phyloP scores from a whole-genome alignment of 2,113 vertebrate genomes.

The Syrmaticus mikado region DNA sequence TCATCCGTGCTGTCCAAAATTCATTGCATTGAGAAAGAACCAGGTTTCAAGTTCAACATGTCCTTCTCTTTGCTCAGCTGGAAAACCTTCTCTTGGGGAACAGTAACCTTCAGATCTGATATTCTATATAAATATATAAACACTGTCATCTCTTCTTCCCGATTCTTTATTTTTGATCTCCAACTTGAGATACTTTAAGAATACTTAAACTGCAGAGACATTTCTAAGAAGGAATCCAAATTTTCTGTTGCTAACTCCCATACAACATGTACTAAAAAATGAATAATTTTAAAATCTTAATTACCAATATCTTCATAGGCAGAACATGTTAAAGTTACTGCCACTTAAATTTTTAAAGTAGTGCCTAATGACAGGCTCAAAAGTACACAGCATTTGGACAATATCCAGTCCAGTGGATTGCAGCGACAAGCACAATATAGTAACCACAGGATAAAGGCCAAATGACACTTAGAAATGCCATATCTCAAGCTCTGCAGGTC shows the following conservation, averaged over 20 bases:
- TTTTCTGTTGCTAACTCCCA: background rate
- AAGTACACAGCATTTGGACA: background rate
- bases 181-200: background rate
- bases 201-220: background rate
- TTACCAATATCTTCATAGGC: background rate
- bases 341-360: background rate
- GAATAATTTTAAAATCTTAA: background rate
- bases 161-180: background rate
- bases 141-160: background rate
- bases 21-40: background rate
- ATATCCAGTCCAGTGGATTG: background rate
- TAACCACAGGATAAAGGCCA: background rate
- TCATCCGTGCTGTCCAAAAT: background rate
- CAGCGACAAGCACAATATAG: accelerated
- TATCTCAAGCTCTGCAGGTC: background rate
- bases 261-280: background rate
- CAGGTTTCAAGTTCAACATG: background rate
- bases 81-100: background rate
- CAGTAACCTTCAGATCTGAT: background rate
- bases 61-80: background rate
- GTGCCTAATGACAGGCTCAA: background rate
- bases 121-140: background rate
- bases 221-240: background rate
- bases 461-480: background rate
- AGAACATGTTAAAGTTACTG: background rate